Evolutionary conservation across 1,140 invertebrate genomes (phyloP).

Genomic region (Drosophila auraria): DNA sequence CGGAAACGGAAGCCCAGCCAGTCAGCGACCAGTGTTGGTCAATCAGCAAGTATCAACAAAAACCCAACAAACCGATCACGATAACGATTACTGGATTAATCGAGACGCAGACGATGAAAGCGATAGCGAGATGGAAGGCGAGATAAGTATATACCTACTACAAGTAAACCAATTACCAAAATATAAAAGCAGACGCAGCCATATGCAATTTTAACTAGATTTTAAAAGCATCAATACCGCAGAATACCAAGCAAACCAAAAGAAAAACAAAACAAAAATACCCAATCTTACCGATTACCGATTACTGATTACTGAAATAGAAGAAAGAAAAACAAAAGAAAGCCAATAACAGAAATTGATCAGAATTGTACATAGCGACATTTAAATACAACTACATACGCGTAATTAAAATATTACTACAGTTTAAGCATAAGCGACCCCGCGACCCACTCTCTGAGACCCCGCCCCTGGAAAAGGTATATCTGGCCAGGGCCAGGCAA

Average conservation of each 20-base stretch:
- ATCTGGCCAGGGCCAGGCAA: slow-evolving; percentile 35
- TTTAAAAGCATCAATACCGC: slow-evolving; percentile 81
- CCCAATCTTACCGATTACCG: slow-evolving; percentile 60
- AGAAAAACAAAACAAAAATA: slow-evolving; percentile 52
- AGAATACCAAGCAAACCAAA: slow-evolving; percentile 60
- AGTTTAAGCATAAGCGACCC: slow-evolving; percentile 75
- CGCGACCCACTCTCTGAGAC: slow-evolving; percentile 11
- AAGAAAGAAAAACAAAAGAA: slow-evolving; percentile 41
- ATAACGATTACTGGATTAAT: slow-evolving; percentile 41
- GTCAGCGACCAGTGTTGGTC: slow-evolving; percentile 23
- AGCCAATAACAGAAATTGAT: slow-evolving; percentile 62
- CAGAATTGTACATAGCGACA: slow-evolving; percentile 79
- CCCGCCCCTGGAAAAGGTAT: slow-evolving; percentile 12
- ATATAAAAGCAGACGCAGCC: slow-evolving; percentile 78
- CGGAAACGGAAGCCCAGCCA: slow-evolving; percentile 26
- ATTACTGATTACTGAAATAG: slow-evolving; percentile 60
- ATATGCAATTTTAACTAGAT: slow-evolving; percentile 83
- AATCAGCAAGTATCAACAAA: slow-evolving; percentile 42
- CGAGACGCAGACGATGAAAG: slow-evolving; percentile 40
- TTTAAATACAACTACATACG: slow-evolving; percentile 80
- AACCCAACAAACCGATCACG: slow-evolving; percentile 52
- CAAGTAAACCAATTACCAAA: slow-evolving; percentile 74
- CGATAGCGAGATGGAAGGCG: slow-evolving; percentile 54
- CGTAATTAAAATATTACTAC: slow-evolving; percentile 80
- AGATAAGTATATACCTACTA: slow-evolving; percentile 73